Percentiles rank a stretch among this genome's conserved stretches.
These are phyloP conservation scores for Agapornis canus DNA, from an alignment of 2,797 vertebrate species.

Conservation along the genomic window DNA sequence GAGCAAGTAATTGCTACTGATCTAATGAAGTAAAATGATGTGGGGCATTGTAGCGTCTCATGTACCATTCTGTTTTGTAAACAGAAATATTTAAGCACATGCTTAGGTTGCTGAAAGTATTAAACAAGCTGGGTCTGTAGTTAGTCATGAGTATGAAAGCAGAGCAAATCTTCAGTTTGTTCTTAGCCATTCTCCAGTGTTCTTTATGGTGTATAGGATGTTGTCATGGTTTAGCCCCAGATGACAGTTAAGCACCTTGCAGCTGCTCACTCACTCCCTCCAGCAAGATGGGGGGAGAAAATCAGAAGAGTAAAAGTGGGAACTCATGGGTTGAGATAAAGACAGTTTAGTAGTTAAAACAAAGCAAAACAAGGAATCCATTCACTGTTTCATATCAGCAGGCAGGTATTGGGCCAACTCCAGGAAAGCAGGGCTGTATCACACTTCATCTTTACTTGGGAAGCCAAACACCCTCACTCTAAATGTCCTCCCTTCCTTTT, in stretches of 20 bases:
- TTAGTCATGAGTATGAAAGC: neutral
- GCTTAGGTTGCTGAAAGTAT: neutral
- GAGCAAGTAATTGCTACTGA: neutral
- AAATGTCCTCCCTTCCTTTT: neutral
- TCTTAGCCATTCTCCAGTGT: neutral
- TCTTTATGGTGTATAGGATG: neutral
- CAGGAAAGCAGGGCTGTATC: neutral
- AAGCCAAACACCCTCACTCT: neutral
- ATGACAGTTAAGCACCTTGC: neutral
- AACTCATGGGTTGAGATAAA: neutral
- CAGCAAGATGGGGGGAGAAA: neutral
- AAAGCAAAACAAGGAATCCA: neutral
- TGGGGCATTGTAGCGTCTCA: neutral
- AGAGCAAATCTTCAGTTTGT: neutral
- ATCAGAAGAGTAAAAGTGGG: neutral
- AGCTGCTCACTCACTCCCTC: neutral
- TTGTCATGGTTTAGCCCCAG: neutral
- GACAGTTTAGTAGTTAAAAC: neutral
- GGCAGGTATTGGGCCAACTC: neutral
- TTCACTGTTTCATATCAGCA: neutral
- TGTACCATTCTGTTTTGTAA: conserved; percentile 3
- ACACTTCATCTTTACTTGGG: neutral
- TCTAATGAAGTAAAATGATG: neutral
- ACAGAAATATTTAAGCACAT: neutral
- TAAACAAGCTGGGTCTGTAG: neutral